Conservation (phyloP, 2,797 vertebrate species). For the Hemibagrus guttatus region DNA sequence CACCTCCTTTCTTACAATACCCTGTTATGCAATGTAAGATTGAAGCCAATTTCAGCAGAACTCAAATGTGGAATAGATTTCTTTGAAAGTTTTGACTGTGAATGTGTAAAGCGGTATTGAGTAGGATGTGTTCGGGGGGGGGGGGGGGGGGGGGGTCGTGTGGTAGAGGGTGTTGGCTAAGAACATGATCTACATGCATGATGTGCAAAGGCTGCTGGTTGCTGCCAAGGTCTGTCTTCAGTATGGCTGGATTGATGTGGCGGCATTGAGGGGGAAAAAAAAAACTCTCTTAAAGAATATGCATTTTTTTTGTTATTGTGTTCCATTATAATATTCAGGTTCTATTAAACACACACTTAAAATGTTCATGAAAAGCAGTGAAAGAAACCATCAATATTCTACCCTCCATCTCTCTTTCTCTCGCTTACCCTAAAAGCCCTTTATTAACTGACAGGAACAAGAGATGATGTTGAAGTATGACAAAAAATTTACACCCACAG, state of each 20-base stretch:
- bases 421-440: constrained; percentile 6
- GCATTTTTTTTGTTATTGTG: not conserved
- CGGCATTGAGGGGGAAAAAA: not conserved
- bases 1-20: constrained; percentile 24
- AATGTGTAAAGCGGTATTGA: not conserved
- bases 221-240: constrained; percentile 8
- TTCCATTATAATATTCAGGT: not conserved
- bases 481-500: not conserved
- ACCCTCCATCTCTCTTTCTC: not conserved
- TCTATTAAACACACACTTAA: not conserved
- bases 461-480: constrained; percentile 12
- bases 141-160: too few relatives aligned
- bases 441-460: constrained; percentile 25
- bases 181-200: constrained; percentile 3
- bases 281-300: not conserved
- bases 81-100: constrained; percentile 7
- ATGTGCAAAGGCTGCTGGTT: not conserved
- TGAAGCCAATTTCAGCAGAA: constrained; percentile 30
- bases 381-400: not conserved
- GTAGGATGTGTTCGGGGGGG: not conserved
- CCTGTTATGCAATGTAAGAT: constrained; percentile 15
- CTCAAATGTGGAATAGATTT: not conserved
- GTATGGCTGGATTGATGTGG: not conserved
- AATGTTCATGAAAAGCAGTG: not conserved
- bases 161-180: not conserved